phyloP scores from a whole-genome alignment of 2,113 vertebrate species.

The Sceloporus undulatus region DNA sequence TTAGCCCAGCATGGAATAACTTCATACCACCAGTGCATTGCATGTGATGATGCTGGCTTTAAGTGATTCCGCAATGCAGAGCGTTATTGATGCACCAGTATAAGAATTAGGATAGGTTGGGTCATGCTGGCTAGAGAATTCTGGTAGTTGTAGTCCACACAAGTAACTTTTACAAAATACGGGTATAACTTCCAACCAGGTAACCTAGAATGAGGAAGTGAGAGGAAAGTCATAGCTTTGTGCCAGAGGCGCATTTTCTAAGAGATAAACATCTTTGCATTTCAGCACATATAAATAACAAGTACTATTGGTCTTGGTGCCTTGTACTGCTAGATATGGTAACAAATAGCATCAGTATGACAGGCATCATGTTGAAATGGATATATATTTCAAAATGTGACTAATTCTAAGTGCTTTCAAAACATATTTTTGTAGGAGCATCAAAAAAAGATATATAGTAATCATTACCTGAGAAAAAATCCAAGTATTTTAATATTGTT shows the following conservation, averaged over 20 bases:
- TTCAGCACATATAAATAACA: conserved; percentile 17
- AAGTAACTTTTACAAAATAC: no score
- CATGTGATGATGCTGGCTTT: neutral
- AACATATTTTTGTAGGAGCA: conserved; percentile 59
- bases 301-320: neutral
- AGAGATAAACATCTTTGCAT: conserved; percentile 15
- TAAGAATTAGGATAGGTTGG: neutral
- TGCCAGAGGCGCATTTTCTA: neutral
- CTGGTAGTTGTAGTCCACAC: no score
- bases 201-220: neutral
- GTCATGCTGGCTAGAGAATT: neutral
- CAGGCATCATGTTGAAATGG: conserved; percentile 35
- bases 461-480: conserved; percentile 64
- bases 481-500: conserved; percentile 58
- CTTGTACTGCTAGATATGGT: conserved; percentile 41
- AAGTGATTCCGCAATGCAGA: neutral
- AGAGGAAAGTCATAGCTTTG: neutral
- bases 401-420: conserved; percentile 45
- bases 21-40: neutral
- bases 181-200: neutral
- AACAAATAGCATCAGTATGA: conserved; percentile 39
- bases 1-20: neutral
- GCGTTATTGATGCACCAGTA: neutral
- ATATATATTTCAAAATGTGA: conserved; percentile 60
- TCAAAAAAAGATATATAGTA: conserved; percentile 41